Evolutionary conservation across 2,888 invertebrate species (phyloP), one percentile per base, ranked within the genome.

Genomic region (Parasteatoda lunata): DNA sequence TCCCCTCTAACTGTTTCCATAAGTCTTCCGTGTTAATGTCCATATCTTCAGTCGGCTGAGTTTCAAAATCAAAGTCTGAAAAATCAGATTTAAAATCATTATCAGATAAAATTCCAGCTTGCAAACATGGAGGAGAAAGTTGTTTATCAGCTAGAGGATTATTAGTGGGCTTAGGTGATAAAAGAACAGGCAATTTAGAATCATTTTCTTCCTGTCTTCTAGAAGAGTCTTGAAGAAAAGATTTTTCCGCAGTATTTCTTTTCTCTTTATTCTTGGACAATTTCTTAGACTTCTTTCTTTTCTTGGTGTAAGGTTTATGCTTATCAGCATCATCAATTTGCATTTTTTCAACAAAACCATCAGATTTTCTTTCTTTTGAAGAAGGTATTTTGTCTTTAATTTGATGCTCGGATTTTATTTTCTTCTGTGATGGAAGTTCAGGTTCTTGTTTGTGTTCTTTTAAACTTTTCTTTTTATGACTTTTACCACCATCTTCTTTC

Each of bases 361-460:
- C 89, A 69, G 59, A 48, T 59, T 84, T 88, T 65, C 68, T 81
- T 45, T 90, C 9, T 91, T 91, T 90, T 91, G 91, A 11, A 90
- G 82, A 77, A 45, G 48, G n/a, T 13, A n/a, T 15, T 30, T 84
- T 78, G 72, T 82, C 79, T 66, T 80, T 85, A 30, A 9, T 15
- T 8, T 68, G 3, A 65, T 77, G 77, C 4, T 84, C 81, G 11
- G 69, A 13, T 72, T 87, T 82, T 9, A 77, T 54, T 49, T 87
- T 87, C 45, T 82, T 87, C 66, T 82, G 81, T 45, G 30, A 76
- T 11, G 83, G 52, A 48, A 49, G 30, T 54, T 80, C 84, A 47
- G 66, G 13, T 70, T 85, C 88, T 65, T 66, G 70, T 9, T 84
- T 85, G 5, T 15, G 13, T 51, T 89, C 88, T 70, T 86, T 86